phyloP scores from a whole-genome alignment of 2,113 vertebrate genomes.

The Neolamprologus caudopunctatus region DNA sequence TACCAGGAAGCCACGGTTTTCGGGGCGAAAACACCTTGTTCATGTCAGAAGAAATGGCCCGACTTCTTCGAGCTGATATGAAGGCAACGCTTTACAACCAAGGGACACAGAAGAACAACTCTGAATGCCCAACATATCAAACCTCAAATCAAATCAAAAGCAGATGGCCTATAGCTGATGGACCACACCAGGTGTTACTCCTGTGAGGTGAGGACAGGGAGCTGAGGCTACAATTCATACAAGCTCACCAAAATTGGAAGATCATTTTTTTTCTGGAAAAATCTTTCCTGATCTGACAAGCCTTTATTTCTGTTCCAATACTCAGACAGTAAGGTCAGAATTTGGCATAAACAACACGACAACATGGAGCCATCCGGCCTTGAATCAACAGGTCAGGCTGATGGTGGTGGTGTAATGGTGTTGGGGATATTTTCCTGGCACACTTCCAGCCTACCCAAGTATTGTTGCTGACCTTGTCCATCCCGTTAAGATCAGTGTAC shows the following conservation, averaged over 20 bases:
- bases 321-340: rapidly evolving
- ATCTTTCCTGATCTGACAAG: background rate
- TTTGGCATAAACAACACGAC: background rate
- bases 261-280: background rate
- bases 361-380: background rate
- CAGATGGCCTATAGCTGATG: background rate
- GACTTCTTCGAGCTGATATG: background rate
- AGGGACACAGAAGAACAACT: background rate
- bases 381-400: background rate
- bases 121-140: background rate
- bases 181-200: background rate
- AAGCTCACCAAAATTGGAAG: rapidly evolving
- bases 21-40: background rate
- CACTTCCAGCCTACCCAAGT: background rate
- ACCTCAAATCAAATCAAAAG: background rate
- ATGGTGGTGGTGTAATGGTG: background rate
- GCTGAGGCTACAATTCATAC: background rate
- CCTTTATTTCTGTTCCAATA: rapidly evolving
- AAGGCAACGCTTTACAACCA: background rate
- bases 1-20: background rate
- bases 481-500: background rate
- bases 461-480: background rate
- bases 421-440: background rate
- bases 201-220: background rate
- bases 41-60: background rate